Evolutionary conservation across 2,888 invertebrate genomes (phyloP).

Genomic region (Petrolisthes cinctipes): DNA sequence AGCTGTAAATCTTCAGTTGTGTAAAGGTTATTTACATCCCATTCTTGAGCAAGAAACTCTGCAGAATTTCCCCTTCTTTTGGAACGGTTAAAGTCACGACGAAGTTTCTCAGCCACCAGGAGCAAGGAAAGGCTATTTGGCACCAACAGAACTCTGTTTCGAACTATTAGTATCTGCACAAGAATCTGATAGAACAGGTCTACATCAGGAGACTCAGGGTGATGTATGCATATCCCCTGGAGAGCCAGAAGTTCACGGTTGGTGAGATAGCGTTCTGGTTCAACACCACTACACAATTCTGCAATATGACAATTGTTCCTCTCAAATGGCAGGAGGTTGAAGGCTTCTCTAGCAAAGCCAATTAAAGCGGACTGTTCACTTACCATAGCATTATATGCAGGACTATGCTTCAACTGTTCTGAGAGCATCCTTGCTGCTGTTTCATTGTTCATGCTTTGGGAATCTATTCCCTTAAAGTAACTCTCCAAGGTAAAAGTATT

Average conservation of each 20-base stretch:
- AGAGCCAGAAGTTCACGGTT: conserved; percentile 53
- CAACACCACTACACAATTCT: neutral
- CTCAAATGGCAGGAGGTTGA: conserved; percentile 47
- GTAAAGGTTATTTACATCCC: conserved; percentile 48
- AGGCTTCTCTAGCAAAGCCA: conserved; percentile 44
- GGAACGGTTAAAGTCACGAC: conserved; percentile 46
- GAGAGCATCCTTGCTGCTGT: conserved; percentile 9
- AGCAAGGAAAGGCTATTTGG: conserved; percentile 52
- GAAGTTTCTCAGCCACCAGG: conserved; percentile 42
- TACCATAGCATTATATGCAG: conserved; percentile 21
- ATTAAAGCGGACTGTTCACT: conserved; percentile 42
- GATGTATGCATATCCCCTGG: conserved; percentile 51
- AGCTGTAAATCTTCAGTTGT: conserved; percentile 32
- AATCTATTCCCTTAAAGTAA: conserved; percentile 18
- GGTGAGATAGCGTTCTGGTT: conserved; percentile 37
- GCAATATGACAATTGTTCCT: conserved; percentile 2
- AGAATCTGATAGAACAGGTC: conserved; percentile 49
- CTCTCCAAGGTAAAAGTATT: conserved; percentile 25
- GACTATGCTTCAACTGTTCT: neutral
- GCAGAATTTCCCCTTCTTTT: conserved; percentile 30
- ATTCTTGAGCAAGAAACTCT: conserved; percentile 33
- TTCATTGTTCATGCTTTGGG: conserved; percentile 33
- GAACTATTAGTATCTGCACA: conserved; percentile 45
- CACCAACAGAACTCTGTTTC: conserved; percentile 42
- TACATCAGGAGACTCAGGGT: conserved; percentile 45